These are phyloP conservation scores for Drosophila virilis DNA, from an alignment of 1,140 invertebrate genomes.

Conservation along the genomic window DNA sequence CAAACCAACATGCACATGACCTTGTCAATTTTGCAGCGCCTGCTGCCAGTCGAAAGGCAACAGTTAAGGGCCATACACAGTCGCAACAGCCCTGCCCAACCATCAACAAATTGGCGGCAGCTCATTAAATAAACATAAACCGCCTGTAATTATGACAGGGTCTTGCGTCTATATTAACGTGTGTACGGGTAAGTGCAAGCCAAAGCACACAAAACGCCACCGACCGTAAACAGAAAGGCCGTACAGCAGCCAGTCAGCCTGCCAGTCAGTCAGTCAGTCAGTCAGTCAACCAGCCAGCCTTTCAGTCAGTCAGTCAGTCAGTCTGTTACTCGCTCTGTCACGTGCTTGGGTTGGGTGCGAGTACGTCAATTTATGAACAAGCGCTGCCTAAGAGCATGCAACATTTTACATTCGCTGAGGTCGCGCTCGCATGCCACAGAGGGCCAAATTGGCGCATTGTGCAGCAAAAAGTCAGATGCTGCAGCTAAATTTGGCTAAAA, in stretches of 20 bases:
- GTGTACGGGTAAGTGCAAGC: conserved; percentile 6
- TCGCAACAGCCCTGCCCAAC: not conserved
- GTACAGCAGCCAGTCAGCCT: not conserved
- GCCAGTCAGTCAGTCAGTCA: not conserved
- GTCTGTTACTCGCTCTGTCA: not conserved
- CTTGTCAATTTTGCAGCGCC: conserved; percentile 5
- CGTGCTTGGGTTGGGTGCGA: conserved; percentile 19
- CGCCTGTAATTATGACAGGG: conserved; percentile 66
- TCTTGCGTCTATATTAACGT: conserved; percentile 1
- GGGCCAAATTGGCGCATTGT: not conserved
- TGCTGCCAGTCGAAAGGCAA: conserved; percentile 11
- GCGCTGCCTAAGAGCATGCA: conserved; percentile 73
- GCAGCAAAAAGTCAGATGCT: no score
- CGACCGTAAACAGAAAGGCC: conserved; percentile 30
- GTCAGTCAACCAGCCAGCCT: not conserved
- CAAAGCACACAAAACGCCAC: conserved; percentile 31
- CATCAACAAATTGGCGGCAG: conserved; percentile 32
- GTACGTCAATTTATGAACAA: conserved; percentile 70
- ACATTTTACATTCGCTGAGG: conserved; percentile 56
- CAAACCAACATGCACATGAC: not conserved
- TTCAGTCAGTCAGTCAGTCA: not conserved
- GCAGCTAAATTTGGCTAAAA: no score
- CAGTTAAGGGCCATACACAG: conserved; percentile 11
- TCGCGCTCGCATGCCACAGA: conserved; percentile 3
- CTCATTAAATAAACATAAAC: conserved; percentile 78